These are phyloP conservation scores for Drosophila histrio DNA, from an alignment of 2,888 invertebrate genomes.

Conservation along the genomic window DNA sequence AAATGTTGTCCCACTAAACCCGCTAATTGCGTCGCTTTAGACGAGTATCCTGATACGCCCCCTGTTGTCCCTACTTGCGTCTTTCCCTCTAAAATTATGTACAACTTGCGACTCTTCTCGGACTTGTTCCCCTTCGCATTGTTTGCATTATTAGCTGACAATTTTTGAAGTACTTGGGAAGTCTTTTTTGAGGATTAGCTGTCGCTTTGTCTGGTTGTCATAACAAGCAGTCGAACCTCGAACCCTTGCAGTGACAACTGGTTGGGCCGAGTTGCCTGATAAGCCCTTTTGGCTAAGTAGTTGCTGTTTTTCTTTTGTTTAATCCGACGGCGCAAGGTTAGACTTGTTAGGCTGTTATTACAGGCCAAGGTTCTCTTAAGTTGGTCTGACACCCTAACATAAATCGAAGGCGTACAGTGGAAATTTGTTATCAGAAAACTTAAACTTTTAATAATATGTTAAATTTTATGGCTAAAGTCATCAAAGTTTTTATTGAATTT, in stretches of 20 bases:
- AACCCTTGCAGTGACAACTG: conserved; percentile 26
- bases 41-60: conserved; percentile 16
- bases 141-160: conserved; percentile 75
- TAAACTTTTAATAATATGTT: conserved; percentile 6
- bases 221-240: conserved; percentile 26
- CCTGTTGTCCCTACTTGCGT: background rate
- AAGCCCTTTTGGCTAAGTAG: conserved; percentile 55
- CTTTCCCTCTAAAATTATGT: conserved; percentile 50
- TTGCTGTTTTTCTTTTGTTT: conserved; percentile 56
- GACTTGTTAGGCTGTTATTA: conserved; percentile 67
- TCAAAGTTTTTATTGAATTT: background rate
- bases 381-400: background rate
- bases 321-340: conserved; percentile 37
- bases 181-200: conserved; percentile 55
- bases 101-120: conserved; percentile 54
- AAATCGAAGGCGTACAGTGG: background rate
- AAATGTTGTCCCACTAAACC: conserved; percentile 69
- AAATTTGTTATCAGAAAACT: background rate
- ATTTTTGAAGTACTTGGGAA: conserved; percentile 52
- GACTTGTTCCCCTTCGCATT: conserved; percentile 40
- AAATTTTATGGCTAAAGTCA: background rate
- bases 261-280: conserved; percentile 45
- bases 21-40: conserved; percentile 81
- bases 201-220: conserved; percentile 57
- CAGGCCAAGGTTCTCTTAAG: conserved; percentile 44